Evolutionary conservation across 1,140 invertebrate species (phyloP).

Genomic region (Drosophila guanche): DNA sequence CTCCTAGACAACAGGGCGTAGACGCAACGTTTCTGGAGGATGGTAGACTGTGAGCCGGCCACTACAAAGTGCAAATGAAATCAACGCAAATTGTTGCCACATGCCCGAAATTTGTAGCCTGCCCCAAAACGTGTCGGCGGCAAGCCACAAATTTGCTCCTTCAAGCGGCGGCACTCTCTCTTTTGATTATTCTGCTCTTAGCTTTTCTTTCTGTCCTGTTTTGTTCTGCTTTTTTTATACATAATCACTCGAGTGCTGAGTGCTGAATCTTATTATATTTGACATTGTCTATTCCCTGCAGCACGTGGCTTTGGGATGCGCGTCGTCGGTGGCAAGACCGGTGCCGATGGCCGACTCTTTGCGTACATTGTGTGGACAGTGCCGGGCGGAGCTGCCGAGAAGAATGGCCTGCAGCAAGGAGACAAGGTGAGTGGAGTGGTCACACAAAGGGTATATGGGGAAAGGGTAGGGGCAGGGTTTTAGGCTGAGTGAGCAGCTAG

Average conservation of each 20-base stretch:
- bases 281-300: constrained; percentile 83
- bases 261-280: constrained; percentile 59
- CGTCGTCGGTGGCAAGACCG: constrained; percentile 94
- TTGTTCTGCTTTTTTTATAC: constrained; percentile 7
- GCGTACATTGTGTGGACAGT: constrained; percentile 96
- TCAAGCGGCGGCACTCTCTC: constrained; percentile 27
- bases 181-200: constrained; percentile 64
- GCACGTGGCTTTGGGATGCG: constrained; percentile 96
- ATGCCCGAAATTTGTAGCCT: constrained; percentile 61
- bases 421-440: constrained; percentile 89
- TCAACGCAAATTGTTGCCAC: constrained; percentile 77
- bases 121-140: constrained; percentile 46
- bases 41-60: constrained; percentile 24
- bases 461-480: too few relatives aligned
- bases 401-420: constrained; percentile 92
- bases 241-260: constrained; percentile 49
- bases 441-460: too few relatives aligned
- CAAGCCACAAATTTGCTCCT: constrained; percentile 29
- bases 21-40: constrained; percentile 44
- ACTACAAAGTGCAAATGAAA: constrained; percentile 78
- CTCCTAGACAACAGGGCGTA: constrained; percentile 36
- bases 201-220: constrained; percentile 5
- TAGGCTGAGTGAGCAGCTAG: not conserved
- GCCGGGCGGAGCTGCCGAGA: constrained; percentile 94
- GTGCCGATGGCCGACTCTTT: constrained; percentile 91